A percentile compares a stretch with the other conserved stretches of the same genome.
phyloP scores from a whole-genome alignment of 2,888 invertebrate species.

The Drosophila longiperda region DNA sequence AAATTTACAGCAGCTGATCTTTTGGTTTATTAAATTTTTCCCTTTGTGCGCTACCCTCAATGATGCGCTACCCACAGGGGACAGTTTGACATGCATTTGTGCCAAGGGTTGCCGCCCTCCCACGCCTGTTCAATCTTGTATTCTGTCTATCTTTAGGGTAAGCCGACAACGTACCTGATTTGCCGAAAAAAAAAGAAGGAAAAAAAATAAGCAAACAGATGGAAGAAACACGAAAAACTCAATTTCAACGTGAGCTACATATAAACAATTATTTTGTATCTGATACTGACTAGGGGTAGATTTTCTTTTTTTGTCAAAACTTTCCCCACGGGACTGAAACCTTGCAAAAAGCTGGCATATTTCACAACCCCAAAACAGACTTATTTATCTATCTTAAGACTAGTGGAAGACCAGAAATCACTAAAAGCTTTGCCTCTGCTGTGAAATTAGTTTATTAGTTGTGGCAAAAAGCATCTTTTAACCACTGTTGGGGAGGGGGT shows the following conservation, averaged over 20 bases:
- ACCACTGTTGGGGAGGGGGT: background rate
- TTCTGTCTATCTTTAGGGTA: slow-evolving; percentile 37
- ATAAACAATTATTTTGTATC: slow-evolving; percentile 70
- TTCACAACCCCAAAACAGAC: slow-evolving; percentile 23
- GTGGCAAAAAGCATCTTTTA: background rate
- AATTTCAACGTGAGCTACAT: slow-evolving; percentile 39
- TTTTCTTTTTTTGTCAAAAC: slow-evolving; percentile 17
- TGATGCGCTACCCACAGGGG: slow-evolving; percentile 59
- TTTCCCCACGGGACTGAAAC: slow-evolving; percentile 16
- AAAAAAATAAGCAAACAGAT: slow-evolving; percentile 1
- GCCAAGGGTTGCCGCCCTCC: slow-evolving; percentile 61
- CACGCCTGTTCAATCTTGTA: background rate
- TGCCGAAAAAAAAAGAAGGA: slow-evolving; percentile 28
- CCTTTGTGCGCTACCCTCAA: slow-evolving; percentile 52
- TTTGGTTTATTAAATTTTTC: slow-evolving; percentile 67
- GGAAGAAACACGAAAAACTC: slow-evolving; percentile 19
- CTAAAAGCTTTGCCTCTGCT: slow-evolving; percentile 18
- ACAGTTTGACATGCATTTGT: slow-evolving; percentile 63
- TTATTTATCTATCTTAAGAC: slow-evolving; percentile 54
- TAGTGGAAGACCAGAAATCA: slow-evolving; percentile 23
- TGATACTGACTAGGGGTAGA: slow-evolving; percentile 47
- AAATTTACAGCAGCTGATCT: slow-evolving; percentile 75
- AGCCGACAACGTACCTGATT: slow-evolving; percentile 60
- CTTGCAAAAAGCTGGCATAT: slow-evolving; percentile 57
- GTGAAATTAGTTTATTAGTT: slow-evolving; percentile 54